Conservation (phyloP, 2,888 invertebrate species). For the Dione vanillae region DNA sequence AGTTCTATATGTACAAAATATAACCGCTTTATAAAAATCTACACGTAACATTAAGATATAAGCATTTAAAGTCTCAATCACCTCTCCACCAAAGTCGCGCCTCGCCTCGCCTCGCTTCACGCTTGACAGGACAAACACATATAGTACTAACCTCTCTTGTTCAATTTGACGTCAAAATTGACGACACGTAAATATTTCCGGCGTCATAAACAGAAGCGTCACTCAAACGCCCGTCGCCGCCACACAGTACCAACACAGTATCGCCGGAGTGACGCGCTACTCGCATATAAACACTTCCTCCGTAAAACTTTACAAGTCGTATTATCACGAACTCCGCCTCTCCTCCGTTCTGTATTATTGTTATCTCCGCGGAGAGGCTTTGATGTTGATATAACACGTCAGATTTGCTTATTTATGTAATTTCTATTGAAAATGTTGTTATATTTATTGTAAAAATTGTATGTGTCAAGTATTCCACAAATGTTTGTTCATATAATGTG, state of each 20-base stretch:
- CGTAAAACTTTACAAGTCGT: constrained; percentile 18
- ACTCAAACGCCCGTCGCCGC: constrained; percentile 7
- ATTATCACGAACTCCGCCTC: constrained; percentile 1
- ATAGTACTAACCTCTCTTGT: background rate
- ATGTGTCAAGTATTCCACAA: too few species aligned
- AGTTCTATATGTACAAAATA: too few species aligned
- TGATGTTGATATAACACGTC: background rate
- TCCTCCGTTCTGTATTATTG: constrained; percentile 17
- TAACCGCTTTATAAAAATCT: too few species aligned
- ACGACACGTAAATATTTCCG: constrained; percentile 13
- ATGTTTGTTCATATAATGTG: too few species aligned
- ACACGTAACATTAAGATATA: background rate
- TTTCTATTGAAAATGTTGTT: constrained; percentile 11
- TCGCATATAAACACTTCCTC: background rate
- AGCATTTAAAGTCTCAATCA: background rate
- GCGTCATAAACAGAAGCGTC: constrained; percentile 18
- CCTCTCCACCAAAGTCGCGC: background rate
- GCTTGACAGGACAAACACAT: background rate
- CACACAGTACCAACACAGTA: constrained; percentile 1
- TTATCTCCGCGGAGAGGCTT: constrained; percentile 12
- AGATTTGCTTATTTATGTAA: constrained; percentile 16
- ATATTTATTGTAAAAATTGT: too few species aligned
- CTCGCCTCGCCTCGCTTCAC: background rate
- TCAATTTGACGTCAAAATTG: constrained; percentile 8
- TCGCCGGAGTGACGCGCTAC: constrained; percentile 5